Evolutionary conservation across 2,888 invertebrate genomes (phyloP), one percentile per base, ranked within the genome.

Genomic region (Himalopsyche kuldschensis): DNA sequence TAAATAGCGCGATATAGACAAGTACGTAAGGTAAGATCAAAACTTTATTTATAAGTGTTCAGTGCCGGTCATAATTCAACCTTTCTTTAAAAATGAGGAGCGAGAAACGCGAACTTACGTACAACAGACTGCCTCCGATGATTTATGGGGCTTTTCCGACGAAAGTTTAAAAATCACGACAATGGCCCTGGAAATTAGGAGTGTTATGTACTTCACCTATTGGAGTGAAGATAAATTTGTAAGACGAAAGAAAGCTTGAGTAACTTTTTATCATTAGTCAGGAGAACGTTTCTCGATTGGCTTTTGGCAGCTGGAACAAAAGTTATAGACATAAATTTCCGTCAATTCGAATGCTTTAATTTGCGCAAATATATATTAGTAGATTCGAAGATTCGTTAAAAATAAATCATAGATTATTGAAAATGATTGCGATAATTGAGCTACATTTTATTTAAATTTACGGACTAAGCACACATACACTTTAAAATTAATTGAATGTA

Each of bases 81-180:
- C 69, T 75, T 82, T 82, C 75, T 75, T 82, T 82, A 78, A 82
- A 81, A 81, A 81, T 32, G 76, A 75, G 82, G 11, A 69, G 41
- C 15, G 41, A 41, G 41, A 15, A 41, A 41, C 24, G 27, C 32
- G 69, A 75, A 82, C 75, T 82, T 79, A 76, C 75, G 55, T 48
- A 78, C 78, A 82, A 77, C 80, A 82, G 84, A 79, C 79, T 75
- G 82, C 47, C 82, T 80, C 55, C 80, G 63, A 80, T 84, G 84
- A 84, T 84, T 84, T 83, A 84, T 84, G 82, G 83, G 75, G 75
- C 69, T 84, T 84, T 31, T 78, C 81, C 77, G 81, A 79, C 69
- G 77, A 83, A 83, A 84, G 83, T 82, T 84, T 84, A 84, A 84
- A 84, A 84, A 84, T 84, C 84, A 81, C 82, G 82, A 84, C 81